Percentiles rank a stretch among this genome's conserved stretches.
Conservation (phyloP, 2,113 vertebrate genomes). For the Mormyrus iriodes region DNA sequence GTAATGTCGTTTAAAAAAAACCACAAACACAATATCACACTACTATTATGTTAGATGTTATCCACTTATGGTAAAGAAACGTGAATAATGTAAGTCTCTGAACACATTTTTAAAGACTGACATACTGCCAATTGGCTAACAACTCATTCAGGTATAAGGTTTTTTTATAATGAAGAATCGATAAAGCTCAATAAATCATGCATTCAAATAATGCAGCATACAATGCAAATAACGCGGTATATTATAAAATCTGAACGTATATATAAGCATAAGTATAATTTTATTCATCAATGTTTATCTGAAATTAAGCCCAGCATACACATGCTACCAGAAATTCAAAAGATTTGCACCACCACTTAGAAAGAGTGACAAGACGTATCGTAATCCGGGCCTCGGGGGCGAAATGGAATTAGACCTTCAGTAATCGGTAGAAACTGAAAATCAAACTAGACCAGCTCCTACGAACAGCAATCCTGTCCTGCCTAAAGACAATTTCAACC, state of each 20-base stretch:
- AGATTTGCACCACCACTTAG: not conserved
- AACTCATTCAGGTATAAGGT: not conserved
- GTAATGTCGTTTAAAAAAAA: not conserved
- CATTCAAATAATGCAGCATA: not conserved
- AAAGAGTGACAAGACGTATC: not conserved
- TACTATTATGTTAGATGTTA: not conserved
- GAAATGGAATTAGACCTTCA: not conserved
- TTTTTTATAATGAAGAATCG: not conserved
- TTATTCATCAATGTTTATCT: not conserved
- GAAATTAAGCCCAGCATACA: not conserved
- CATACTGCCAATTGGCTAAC: not conserved
- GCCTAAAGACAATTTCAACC: not conserved
- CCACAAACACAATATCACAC: not conserved
- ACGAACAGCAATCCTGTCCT: not conserved
- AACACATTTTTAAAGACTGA: not conserved
- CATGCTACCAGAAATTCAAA: not conserved
- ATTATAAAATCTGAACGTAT: not conserved
- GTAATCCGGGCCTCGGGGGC: not conserved
- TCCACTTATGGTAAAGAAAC: not conserved
- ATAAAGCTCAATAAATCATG: not conserved
- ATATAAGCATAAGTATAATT: not conserved
- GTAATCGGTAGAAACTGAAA: not conserved
- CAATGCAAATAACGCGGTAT: not conserved
- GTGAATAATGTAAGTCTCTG: no score
- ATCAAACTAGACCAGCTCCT: not conserved